Conservation (phyloP, 2,113 vertebrate genomes). For the Pseudorasbora parva region DNA sequence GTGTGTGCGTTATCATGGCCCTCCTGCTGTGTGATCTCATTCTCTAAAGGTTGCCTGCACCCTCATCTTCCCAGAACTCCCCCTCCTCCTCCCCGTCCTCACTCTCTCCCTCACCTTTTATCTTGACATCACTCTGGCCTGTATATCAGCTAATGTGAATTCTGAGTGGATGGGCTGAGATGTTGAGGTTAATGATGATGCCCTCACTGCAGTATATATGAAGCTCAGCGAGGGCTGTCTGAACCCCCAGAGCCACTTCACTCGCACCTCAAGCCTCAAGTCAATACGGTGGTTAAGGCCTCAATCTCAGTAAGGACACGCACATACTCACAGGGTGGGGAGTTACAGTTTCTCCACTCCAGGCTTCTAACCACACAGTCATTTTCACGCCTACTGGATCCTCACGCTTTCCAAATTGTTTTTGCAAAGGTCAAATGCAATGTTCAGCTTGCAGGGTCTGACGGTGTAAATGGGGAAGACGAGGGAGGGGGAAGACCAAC, state of each 20-base stretch:
- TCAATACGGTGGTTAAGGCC: slow-evolving; percentile 19
- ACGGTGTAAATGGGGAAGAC: slow-evolving; percentile 55
- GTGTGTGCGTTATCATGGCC: background rate
- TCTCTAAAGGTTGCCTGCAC: slow-evolving; percentile 31
- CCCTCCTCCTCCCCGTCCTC: background rate
- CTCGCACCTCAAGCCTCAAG: slow-evolving; percentile 18
- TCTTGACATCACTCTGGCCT: slow-evolving; percentile 26
- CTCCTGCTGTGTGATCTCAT: slow-evolving; percentile 40
- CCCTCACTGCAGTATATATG: slow-evolving; percentile 29
- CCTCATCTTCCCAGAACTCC: slow-evolving; percentile 28
- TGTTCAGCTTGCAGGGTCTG: slow-evolving; percentile 61
- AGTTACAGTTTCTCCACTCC: slow-evolving; percentile 42
- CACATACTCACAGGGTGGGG: slow-evolving; percentile 29
- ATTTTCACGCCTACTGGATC: slow-evolving; percentile 51
- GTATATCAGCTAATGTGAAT: slow-evolving; percentile 40
- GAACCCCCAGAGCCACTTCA: slow-evolving; percentile 25
- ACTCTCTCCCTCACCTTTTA: slow-evolving; percentile 19
- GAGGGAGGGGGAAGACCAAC: slow-evolving; percentile 59
- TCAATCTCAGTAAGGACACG: background rate
- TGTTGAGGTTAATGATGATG: slow-evolving; percentile 38
- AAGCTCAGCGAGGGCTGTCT: slow-evolving; percentile 28
- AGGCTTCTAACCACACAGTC: slow-evolving; percentile 48
- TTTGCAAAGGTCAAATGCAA: slow-evolving; percentile 69
- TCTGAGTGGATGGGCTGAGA: slow-evolving; percentile 9
- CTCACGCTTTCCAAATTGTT: slow-evolving; percentile 56